Conservation (phyloP, 2,797 vertebrate species). For the Chromobotia macracanthus region DNA sequence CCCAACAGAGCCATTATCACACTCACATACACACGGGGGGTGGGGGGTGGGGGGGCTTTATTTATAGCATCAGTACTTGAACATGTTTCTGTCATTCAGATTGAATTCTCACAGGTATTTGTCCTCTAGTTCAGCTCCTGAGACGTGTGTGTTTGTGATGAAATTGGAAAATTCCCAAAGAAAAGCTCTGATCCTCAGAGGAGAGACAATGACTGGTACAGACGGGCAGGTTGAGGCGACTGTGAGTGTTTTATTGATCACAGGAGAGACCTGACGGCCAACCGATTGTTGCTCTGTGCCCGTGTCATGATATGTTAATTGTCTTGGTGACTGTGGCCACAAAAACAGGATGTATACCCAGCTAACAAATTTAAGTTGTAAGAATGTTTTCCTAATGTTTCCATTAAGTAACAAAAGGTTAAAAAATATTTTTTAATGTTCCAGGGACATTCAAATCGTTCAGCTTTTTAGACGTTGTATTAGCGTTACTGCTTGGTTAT, state of each 20-base stretch:
- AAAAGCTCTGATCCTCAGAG: slow-evolving; percentile 35
- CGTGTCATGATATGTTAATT: slow-evolving; percentile 69
- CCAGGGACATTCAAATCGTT: too few relatives aligned
- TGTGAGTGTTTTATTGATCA: slow-evolving; percentile 70
- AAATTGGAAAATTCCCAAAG: slow-evolving; percentile 41
- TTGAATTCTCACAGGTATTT: slow-evolving; percentile 58
- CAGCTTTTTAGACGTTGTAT: too few relatives aligned
- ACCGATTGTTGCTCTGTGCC: slow-evolving; percentile 56
- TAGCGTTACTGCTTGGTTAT: too few relatives aligned
- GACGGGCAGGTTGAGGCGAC: background rate
- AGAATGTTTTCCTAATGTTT: background rate
- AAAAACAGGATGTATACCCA: background rate
- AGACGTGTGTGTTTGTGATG: background rate
- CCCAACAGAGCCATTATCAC: slow-evolving; percentile 63
- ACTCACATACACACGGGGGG: too few relatives aligned
- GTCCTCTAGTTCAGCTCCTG: slow-evolving; percentile 29
- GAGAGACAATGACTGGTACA: background rate
- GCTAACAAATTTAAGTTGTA: too few relatives aligned
- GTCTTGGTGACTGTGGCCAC: slow-evolving; percentile 49
- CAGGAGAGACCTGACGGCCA: slow-evolving; percentile 59
- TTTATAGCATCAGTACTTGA: slow-evolving; percentile 62
- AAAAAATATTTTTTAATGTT: too few relatives aligned
- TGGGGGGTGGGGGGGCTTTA: slow-evolving; percentile 43
- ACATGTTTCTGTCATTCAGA: slow-evolving; percentile 56
- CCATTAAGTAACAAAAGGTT: background rate